phyloP scores from a whole-genome alignment of 2,113 vertebrate species.

The Eublepharis macularius region DNA sequence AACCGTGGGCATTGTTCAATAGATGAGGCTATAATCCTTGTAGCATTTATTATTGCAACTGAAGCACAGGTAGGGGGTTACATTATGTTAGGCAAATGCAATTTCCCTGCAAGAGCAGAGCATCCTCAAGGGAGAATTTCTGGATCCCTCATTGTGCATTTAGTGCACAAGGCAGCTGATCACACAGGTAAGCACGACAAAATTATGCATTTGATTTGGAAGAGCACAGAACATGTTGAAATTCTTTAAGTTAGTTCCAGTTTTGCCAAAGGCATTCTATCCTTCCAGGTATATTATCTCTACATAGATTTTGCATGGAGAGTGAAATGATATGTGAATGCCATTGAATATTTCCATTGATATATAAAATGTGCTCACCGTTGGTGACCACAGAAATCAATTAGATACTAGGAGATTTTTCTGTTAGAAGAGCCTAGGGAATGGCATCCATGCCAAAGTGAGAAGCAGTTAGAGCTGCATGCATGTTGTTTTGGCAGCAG shows the following conservation, averaged over 20 bases:
- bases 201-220: not conserved
- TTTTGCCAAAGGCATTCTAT: constrained; percentile 39
- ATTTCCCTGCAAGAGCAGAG: not conserved
- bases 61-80: not conserved
- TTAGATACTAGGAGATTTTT: constrained; percentile 39
- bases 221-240: constrained; percentile 13
- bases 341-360: constrained; percentile 24
- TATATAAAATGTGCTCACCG: constrained; percentile 34
- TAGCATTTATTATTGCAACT: not conserved
- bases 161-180: too few species aligned
- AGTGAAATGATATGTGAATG: not conserved
- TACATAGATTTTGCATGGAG: not conserved
- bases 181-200: not conserved
- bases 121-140: not conserved
- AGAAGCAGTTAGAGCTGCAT: not conserved
- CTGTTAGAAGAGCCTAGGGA: constrained; percentile 14
- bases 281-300: constrained; percentile 23
- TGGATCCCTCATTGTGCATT: not conserved
- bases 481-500: constrained; percentile 54
- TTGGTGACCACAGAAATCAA: constrained; percentile 21
- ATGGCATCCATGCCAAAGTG: constrained; percentile 20
- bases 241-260: constrained; percentile 9
- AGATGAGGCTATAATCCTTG: not conserved
- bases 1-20: not conserved
- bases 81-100: not conserved